These are phyloP conservation scores for Tetranychus truncatus DNA, from an alignment of 2,888 invertebrate genomes.

Conservation along the genomic window DNA sequence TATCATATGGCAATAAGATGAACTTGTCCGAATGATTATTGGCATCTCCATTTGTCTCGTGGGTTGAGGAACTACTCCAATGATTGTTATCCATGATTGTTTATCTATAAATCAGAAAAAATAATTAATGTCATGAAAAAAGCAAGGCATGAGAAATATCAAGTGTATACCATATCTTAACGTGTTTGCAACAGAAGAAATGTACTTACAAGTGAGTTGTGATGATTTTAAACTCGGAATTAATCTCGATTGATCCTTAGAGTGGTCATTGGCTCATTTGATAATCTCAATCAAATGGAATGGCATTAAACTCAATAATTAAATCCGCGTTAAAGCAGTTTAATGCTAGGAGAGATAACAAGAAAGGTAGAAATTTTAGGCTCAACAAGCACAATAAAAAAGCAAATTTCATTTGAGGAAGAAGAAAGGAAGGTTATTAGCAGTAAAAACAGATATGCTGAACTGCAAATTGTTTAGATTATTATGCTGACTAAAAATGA, in stretches of 20 bases:
- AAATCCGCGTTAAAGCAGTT: too few species aligned
- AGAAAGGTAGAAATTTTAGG: background rate
- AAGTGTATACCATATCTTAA: background rate
- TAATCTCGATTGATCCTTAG: too few species aligned
- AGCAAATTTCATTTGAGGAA: background rate
- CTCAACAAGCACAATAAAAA: background rate
- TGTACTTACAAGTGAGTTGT: too few species aligned
- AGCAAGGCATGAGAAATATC: background rate
- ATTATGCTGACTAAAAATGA: background rate
- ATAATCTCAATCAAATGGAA: too few species aligned
- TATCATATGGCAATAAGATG: slow-evolving; percentile 23
- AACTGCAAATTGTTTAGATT: background rate
- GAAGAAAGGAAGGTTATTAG: background rate
- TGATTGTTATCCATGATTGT: background rate
- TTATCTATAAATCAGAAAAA: background rate
- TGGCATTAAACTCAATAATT: too few species aligned
- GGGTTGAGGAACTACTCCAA: background rate
- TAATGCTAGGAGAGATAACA: too few species aligned
- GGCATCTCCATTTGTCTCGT: background rate
- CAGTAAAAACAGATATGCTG: background rate
- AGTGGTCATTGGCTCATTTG: too few species aligned
- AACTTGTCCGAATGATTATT: background rate
- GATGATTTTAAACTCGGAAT: too few species aligned
- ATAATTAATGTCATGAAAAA: background rate
- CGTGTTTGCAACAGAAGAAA: background rate